Percentiles rank a stretch among this genome's conserved stretches.
phyloP scores from a whole-genome alignment of 2,113 vertebrate species.

The Osmerus mordax region DNA sequence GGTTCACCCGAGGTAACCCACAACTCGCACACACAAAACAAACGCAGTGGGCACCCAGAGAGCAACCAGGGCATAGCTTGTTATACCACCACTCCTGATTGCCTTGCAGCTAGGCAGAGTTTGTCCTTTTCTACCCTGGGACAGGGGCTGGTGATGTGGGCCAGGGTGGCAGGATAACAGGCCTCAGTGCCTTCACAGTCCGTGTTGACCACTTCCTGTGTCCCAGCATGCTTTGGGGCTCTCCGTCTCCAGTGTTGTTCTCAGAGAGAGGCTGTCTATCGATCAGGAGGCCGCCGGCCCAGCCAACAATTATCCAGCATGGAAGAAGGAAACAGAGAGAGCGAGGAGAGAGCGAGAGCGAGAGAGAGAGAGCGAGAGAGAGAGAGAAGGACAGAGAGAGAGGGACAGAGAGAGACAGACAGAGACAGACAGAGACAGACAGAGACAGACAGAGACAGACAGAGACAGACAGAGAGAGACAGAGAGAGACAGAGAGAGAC shows the following conservation, averaged over 20 bases:
- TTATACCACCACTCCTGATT: too few species aligned
- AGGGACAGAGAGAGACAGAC: too few species aligned
- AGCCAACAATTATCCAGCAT: conserved; percentile 39
- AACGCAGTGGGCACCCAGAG: neutral
- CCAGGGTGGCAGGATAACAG: neutral
- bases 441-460: neutral
- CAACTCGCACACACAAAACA: neutral
- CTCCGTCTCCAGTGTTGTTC: conserved; percentile 59
- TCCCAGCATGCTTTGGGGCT: conserved; percentile 55
- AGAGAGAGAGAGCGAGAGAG: too few species aligned
- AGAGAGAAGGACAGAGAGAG: too few species aligned
- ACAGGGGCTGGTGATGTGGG: too few species aligned
- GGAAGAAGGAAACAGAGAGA: too few species aligned
- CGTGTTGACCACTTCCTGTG: neutral
- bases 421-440: too few species aligned
- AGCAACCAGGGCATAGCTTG: neutral
- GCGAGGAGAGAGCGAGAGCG: too few species aligned
- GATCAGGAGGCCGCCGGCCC: conserved; percentile 53
- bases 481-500: neutral
- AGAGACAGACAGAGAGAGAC: conserved; percentile 1
- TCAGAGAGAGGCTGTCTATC: conserved; percentile 48
- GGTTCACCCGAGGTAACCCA: neutral
- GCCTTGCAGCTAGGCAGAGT: too few species aligned
- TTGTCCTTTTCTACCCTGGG: too few species aligned
- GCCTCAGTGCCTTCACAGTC: too few species aligned